Conservation (phyloP, 2,888 invertebrate genomes). For the Dynastes tityus region DNA sequence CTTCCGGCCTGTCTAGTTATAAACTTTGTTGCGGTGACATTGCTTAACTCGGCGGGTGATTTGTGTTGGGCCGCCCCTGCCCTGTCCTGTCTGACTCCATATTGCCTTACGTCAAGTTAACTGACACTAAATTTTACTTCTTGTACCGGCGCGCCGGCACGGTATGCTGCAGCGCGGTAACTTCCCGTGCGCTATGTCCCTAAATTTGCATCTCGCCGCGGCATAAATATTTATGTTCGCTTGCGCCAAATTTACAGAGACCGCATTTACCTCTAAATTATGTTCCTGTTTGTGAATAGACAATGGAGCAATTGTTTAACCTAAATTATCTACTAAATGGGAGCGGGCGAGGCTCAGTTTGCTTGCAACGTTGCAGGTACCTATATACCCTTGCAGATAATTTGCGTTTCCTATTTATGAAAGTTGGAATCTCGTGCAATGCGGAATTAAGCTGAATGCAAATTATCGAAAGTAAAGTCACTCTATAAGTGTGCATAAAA, state of each 20-base stretch:
- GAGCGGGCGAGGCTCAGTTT: background rate
- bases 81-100: conserved; percentile 65
- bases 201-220: conserved; percentile 51
- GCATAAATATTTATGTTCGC: conserved; percentile 54
- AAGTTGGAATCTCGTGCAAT: background rate
- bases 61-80: conserved; percentile 66
- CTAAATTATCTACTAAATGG: conserved; percentile 34
- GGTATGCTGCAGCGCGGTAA: background rate
- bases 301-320: conserved; percentile 39
- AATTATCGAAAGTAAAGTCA: no score
- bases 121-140: conserved; percentile 60
- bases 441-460: no score
- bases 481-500: no score
- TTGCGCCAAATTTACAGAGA: conserved; percentile 55
- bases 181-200: conserved; percentile 38
- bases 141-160: conserved; percentile 42
- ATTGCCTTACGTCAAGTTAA: conserved; percentile 63
- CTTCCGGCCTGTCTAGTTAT: conserved; percentile 52
- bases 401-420: conserved; percentile 1
- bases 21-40: conserved; percentile 66
- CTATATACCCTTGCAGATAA: background rate
- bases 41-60: conserved; percentile 66
- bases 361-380: no score
- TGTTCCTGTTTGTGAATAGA: conserved; percentile 43
- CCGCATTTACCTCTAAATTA: conserved; percentile 54